Evolutionary conservation across 2,113 vertebrate species (phyloP).

Genomic region (Aphelocoma coerulescens): DNA sequence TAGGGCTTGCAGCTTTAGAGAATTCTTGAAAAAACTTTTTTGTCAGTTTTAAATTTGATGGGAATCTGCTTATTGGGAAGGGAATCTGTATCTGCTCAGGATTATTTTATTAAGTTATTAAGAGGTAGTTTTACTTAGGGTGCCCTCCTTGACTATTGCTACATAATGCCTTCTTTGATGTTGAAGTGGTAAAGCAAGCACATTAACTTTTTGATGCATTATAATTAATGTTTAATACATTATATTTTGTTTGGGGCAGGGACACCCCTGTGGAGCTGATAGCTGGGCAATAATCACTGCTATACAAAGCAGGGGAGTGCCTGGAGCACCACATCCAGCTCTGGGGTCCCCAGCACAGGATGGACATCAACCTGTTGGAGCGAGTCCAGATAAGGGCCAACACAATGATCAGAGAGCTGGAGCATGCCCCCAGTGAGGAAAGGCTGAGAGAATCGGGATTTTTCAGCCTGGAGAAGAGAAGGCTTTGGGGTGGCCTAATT

Average conservation of each 20-base stretch:
- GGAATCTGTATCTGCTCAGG: neutral
- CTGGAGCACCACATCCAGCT: neutral
- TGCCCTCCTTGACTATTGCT: neutral
- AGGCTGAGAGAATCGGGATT: neutral
- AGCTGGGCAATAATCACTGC: neutral
- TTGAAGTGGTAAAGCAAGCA: neutral
- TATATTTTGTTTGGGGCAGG: neutral
- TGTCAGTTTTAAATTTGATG: neutral
- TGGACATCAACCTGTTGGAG: neutral
- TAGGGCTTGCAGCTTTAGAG: neutral
- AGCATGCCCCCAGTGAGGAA: neutral
- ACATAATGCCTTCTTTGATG: conserved; percentile 7
- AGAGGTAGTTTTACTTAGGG: neutral
- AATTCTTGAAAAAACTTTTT: neutral
- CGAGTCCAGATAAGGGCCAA: fast-evolving
- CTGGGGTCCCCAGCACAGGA: neutral
- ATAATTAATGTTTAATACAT: neutral
- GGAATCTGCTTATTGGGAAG: neutral
- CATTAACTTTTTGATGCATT: neutral
- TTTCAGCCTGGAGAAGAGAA: neutral
- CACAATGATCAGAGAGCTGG: neutral
- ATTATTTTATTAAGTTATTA: conserved; percentile 16
- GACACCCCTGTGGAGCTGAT: neutral
- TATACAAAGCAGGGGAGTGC: neutral
- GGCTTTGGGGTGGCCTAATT: neutral